phyloP scores from a whole-genome alignment of 1,140 invertebrate species.

The Ceratina calcarata region DNA sequence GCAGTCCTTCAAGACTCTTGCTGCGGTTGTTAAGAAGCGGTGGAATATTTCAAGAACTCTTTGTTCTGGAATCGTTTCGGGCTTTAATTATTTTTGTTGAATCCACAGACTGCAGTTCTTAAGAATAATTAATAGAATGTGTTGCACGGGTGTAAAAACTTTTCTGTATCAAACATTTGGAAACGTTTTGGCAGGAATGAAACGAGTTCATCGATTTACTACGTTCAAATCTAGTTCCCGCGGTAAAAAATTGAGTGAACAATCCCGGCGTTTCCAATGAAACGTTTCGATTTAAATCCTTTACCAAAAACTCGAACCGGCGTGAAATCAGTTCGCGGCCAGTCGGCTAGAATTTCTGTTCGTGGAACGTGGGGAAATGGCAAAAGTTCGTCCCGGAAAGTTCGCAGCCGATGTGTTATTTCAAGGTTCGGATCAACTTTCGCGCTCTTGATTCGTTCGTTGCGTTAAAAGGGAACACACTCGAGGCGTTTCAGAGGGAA shows the following conservation, averaged over 20 bases:
- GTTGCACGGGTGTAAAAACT: background rate
- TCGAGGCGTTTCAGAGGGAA: background rate
- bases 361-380: background rate
- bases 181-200: background rate
- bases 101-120: too few species aligned
- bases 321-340: background rate
- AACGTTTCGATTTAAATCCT: constrained; percentile 14
- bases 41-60: background rate
- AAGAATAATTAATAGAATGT: too few species aligned
- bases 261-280: background rate
- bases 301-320: background rate
- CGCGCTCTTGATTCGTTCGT: background rate
- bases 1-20: background rate
- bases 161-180: background rate
- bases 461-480: background rate
- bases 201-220: background rate
- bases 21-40: background rate
- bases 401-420: constrained; percentile 27
- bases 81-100: background rate
- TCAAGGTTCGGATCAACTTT: constrained; percentile 9
- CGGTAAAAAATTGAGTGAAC: background rate
- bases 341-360: background rate
- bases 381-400: constrained; percentile 18
- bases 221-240: background rate
- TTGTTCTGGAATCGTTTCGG: too few species aligned